Percentiles rank a stretch among this genome's conserved stretches.
Conservation (phyloP, 2,797 vertebrate species). For the Gastrophryne carolinensis region DNA sequence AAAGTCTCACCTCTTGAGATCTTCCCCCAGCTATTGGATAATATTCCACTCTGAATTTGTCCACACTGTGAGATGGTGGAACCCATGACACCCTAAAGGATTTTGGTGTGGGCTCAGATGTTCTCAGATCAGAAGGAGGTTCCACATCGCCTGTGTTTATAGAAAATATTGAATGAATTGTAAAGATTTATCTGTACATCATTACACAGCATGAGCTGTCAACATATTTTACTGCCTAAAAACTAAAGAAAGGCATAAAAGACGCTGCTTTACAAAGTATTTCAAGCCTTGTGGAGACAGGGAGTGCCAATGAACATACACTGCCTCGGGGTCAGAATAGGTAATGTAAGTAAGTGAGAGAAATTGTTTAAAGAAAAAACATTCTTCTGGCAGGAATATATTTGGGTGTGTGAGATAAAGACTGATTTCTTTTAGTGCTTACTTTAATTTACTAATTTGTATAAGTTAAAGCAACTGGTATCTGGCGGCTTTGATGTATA, state of each 20-base stretch:
- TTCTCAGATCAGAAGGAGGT: slow-evolving; percentile 81
- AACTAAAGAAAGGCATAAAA: not conserved
- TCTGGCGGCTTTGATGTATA: not conserved
- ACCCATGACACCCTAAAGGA: slow-evolving; percentile 89
- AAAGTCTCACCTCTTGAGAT: slow-evolving; percentile 78
- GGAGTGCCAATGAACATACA: slow-evolving; percentile 9
- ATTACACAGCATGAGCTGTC: not conserved
- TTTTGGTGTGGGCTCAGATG: slow-evolving; percentile 82
- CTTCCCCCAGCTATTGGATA: slow-evolving; percentile 71
- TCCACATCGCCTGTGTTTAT: slow-evolving; percentile 64
- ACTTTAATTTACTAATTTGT: not conserved
- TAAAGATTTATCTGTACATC: not conserved
- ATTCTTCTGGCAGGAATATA: slow-evolving; percentile 1
- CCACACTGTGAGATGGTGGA: slow-evolving; percentile 77
- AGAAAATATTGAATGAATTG: not conserved
- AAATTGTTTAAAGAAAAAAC: not conserved
- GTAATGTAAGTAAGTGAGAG: not conserved
- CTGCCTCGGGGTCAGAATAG: not conserved
- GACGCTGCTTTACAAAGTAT: not conserved
- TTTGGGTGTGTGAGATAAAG: slow-evolving; percentile 14
- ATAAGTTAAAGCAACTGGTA: not conserved
- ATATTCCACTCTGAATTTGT: slow-evolving; percentile 84
- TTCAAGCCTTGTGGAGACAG: not conserved
- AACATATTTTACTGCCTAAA: not conserved
- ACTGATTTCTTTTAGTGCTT: not conserved